Evolutionary conservation across 1,140 invertebrate genomes (phyloP), one percentile per base, ranked within the genome.

Genomic region (Nomia melanderi): DNA sequence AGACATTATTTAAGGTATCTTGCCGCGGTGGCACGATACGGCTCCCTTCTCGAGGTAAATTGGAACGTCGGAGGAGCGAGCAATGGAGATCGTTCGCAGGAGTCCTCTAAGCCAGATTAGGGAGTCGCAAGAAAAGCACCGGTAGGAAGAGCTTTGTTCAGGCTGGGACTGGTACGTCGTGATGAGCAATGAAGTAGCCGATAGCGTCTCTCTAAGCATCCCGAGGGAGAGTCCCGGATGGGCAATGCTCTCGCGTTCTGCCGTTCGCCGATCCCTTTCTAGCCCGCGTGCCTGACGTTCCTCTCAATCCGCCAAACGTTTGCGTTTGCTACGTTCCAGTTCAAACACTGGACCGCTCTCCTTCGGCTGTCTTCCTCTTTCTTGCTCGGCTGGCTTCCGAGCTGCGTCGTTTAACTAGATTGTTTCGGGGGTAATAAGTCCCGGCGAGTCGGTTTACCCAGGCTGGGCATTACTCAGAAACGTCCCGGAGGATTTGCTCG

Each of bases 101-200:
- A 44, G n/a, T 59, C 60, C 64, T 86, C 84, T 84, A 88, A 89
- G 86, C 83, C 84, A 88, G 88, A 90, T 90, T 91, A 90, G 84
- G 78, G 57, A 73, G 75, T 83, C 73, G 79, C 88, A 88, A 90
- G 88, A 90, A 90, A 90, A 88, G 85, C 87, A 85, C 86, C 72
- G 83, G 82, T 79, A 57, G 62, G 57, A 65, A 85, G n/a, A n/a
- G 89, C 88, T 89, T 90, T 90, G 86, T 88, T 87, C 81, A 77
- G 69, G 79, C 78, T 89, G 72, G 75, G 77, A 78, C 81, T 77
- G 77, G 72, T 86, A 85, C 79, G 76, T 86, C 59, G 79, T 87
- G 88, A 90, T 88, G 89, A 91, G 86, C 89, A 89, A 86, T 88
- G 81, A 83, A 87, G 83, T 89, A 85, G 84, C 85, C 85, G 88